Evolutionary conservation across 1,140 invertebrate species (phyloP).

Genomic region (Teleogryllus occipitalis): DNA sequence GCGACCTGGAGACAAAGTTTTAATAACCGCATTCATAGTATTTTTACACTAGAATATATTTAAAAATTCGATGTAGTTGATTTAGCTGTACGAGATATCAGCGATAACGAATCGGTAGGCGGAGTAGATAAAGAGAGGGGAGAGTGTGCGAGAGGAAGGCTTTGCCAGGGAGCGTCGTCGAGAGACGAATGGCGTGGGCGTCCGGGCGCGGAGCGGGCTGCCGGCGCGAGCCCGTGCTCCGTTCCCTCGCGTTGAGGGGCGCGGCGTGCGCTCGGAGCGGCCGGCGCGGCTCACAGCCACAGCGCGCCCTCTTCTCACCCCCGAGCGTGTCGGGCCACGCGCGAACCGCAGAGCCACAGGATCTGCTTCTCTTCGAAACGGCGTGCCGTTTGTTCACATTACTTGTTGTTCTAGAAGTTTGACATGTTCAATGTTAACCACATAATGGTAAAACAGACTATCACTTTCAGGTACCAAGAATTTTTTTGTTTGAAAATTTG

Average conservation of each 20-base stretch:
- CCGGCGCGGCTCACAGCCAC: background rate
- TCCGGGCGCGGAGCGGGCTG: too few relatives aligned
- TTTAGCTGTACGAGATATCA: background rate
- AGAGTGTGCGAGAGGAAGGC: too few relatives aligned
- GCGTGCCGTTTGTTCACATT: constrained; percentile 12
- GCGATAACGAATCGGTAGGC: too few relatives aligned
- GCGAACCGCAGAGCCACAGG: constrained; percentile 3
- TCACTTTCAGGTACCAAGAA: constrained; percentile 19
- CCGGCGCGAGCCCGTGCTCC: too few relatives aligned
- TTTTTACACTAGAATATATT: background rate
- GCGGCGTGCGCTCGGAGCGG: background rate
- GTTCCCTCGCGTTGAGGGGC: background rate
- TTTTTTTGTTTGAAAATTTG: constrained; percentile 15
- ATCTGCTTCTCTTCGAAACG: constrained; percentile 12
- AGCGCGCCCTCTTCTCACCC: background rate
- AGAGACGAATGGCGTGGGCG: background rate
- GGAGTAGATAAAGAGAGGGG: too few relatives aligned
- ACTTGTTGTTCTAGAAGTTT: constrained; percentile 17
- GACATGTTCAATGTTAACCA: constrained; percentile 14
- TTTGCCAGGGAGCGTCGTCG: too few relatives aligned
- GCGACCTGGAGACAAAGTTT: background rate
- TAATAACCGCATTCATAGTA: background rate
- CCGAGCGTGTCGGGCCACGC: background rate
- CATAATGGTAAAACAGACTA: constrained; percentile 13
- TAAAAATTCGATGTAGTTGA: background rate